Evolutionary conservation across 2,888 invertebrate genomes (phyloP), one percentile per base, ranked within the genome.

Genomic region (Strigamia transsilvanica): DNA sequence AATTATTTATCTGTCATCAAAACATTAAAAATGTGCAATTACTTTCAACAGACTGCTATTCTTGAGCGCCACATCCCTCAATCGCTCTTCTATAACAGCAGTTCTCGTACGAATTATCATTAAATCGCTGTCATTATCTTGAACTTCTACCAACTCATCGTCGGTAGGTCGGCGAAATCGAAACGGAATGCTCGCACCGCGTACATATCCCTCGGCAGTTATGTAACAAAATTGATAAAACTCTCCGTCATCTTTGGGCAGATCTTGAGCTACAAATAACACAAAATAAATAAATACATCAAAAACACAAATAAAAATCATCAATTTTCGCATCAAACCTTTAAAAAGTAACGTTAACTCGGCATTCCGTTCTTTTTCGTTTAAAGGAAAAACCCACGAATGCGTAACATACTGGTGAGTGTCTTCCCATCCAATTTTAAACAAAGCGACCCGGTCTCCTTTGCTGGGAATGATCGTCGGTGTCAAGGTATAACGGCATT

Each of bases 151-250:
- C 82, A 86, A 87, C 56, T 88, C 88, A 38, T 87, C 87, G 13
- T 86, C 84, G 38, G 85, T 83, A 1, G 86, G 86, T 46, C 84
- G 83, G 79, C 85, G 85, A 84, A 88, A 88, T 85, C 87, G 87
- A 85, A 88, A 88, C 61, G 88, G 88, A 51, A 87, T 87, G 83
- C 87, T 87, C 27, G 88, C 87, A 18, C 88, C 88, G 9, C 87
- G 84, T 41, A 88, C 86, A 80, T 87, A 86, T 4, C 86, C 86
- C 18, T 84, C 84, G 38, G 85, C 85, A 18, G 86, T 85, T 77
- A 88, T 86, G 82, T 88, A 88, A 83, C 87, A 88, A 84, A 88
- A 88, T 86, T 88, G 88, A 84, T 88, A 88, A 82, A 88, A 88
- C 82, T 88, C 88, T 9, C 87, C 87, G 85, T 88, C 88, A 83